phyloP scores from a whole-genome alignment of 1,140 invertebrate species.

The Drosophila ohnishii region DNA sequence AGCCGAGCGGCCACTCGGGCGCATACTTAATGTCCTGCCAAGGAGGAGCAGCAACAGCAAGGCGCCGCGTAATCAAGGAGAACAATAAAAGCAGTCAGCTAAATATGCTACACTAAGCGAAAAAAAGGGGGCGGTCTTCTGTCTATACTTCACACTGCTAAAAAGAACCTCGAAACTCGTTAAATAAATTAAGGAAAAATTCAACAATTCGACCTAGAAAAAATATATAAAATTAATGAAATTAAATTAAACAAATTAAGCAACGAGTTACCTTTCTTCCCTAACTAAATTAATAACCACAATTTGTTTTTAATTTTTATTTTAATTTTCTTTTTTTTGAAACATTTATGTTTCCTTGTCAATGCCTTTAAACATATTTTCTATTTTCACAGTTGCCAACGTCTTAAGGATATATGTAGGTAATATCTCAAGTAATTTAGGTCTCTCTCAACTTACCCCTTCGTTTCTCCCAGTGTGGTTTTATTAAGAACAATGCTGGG shows the following conservation, averaged over 20 bases:
- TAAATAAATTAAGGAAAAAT: background rate
- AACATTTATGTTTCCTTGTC: background rate
- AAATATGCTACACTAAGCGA: conserved; percentile 15
- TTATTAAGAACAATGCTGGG: background rate
- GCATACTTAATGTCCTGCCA: conserved; percentile 44
- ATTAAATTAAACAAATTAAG: background rate
- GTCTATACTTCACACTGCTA: background rate
- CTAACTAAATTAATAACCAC: background rate
- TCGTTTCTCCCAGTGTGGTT: background rate
- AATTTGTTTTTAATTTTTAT: too few relatives aligned
- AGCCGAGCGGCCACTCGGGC: conserved; percentile 30
- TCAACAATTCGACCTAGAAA: background rate
- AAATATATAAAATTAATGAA: background rate
- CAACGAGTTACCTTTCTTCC: background rate
- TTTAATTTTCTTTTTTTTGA: background rate
- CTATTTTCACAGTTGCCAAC: conserved; percentile 3
- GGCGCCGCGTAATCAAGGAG: background rate
- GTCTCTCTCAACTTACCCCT: too few relatives aligned
- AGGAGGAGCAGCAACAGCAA: background rate
- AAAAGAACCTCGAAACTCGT: background rate
- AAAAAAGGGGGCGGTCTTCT: background rate
- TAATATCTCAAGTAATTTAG: background rate
- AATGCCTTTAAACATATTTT: background rate
- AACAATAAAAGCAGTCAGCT: conserved; percentile 13
- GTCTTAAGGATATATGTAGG: background rate